Base-by-base conservation (phyloP, 2,888 invertebrate species). In the Thecocarcelia acutangulata region DNA sequence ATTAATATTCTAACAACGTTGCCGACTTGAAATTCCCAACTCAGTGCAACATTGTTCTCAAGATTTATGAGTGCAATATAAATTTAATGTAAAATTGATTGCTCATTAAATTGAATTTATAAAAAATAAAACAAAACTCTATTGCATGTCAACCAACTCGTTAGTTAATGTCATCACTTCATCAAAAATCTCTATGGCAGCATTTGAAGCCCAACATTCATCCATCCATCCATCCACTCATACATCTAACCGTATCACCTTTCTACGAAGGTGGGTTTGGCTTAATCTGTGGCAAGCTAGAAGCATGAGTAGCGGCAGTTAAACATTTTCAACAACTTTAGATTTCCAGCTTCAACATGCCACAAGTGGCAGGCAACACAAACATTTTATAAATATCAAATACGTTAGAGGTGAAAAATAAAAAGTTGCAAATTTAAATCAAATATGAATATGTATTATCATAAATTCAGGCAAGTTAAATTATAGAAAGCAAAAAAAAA, bases 141-240 rank as follows among this genome's bases (percentile, higher is more conserved):
- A 37, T 72, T 73, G 78, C 78, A 73, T 79, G 78, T 79, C 78
- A 66, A 48, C 28, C 28, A 68, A 59, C 58, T 68, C 59, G 78
- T 73, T 73, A 78, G 72, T 58, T 21, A 40, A 73, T 79, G 78
- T 79, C 78, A 79, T 24, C 78, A 79, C 78, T 66, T 79, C 78
- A 79, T 68, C 66, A 79, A 68, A 52, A 68, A 54, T 46, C 54
- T 46, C 40, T 54, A 64, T 33, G 17, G 64, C 56, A 56, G 12
- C 48, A 74, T 40, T 1, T 17, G 48, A 2, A 37, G 13, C 8
- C 15, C n/a, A 61, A n/a, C n/a, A 13, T 33, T 8, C 33, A 33
- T 8, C 17, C 48, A 33, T n/a, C n/a, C n/a, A 13, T 33, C 33
- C 33, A 33, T 8, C 17, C 48, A 33, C 19, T n/a, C n/a, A n/a